These are phyloP conservation scores for Sphaerodactylus townsendi DNA, from an alignment of 2,113 vertebrate species.

Conservation along the genomic window DNA sequence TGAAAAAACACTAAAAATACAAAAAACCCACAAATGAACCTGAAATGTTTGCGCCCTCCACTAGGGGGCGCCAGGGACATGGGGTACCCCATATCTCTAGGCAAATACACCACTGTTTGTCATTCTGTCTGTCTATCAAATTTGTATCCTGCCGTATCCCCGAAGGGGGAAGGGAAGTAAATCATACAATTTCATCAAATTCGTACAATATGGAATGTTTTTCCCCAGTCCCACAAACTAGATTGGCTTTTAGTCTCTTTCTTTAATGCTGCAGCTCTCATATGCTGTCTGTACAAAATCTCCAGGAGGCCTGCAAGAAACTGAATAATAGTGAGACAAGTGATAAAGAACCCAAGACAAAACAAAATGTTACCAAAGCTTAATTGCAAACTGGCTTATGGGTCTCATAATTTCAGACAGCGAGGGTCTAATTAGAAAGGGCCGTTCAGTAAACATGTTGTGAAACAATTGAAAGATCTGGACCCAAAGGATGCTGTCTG, in stretches of 20 bases:
- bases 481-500: neutral
- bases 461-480: neutral
- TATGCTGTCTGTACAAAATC: neutral
- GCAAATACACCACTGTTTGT: no score
- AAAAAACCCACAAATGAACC: no score
- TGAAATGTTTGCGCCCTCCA: no score
- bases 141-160: no score
- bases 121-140: no score
- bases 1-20: no score
- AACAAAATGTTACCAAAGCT: neutral
- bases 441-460: slow-evolving; percentile 6
- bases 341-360: neutral
- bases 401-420: neutral
- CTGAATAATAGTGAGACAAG: neutral
- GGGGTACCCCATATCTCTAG: no score
- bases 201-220: no score
- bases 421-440: neutral
- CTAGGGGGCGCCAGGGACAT: no score
- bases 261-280: neutral
- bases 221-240: neutral
- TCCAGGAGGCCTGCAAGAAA: neutral
- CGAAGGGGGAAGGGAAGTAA: no score
- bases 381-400: neutral
- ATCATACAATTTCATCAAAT: no score
- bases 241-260: neutral